Percentiles rank a stretch among this genome's conserved stretches.
phyloP scores from a whole-genome alignment of 2,797 vertebrate species.

The Lindbergichthys nudifrons region DNA sequence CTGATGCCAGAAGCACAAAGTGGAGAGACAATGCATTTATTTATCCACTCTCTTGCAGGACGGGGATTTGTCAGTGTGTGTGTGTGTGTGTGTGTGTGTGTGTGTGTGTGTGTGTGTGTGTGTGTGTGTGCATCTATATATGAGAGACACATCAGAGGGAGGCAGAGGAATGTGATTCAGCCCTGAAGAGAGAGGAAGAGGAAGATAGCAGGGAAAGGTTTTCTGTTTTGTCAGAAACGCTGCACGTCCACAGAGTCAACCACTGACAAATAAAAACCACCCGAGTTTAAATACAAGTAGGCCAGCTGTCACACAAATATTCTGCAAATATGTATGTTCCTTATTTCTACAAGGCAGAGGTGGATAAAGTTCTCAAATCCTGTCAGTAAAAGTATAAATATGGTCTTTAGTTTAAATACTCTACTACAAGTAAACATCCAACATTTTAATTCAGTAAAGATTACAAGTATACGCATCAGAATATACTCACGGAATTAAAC shows the following conservation, averaged over 20 bases:
- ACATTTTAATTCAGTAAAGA: no score
- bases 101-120: slow-evolving; percentile 37
- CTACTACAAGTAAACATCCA: no score
- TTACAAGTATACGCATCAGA: no score
- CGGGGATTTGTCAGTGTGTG: slow-evolving; percentile 69
- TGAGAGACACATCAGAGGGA: slow-evolving; percentile 66
- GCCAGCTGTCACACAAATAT: slow-evolving; percentile 45
- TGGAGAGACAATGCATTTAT: slow-evolving; percentile 85
- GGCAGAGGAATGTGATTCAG: slow-evolving; percentile 69
- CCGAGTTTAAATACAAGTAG: slow-evolving; percentile 55
- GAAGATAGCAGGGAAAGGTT: slow-evolving; percentile 76
- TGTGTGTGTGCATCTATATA: slow-evolving; percentile 62
- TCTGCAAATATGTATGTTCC: background rate
- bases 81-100: slow-evolving; percentile 30
- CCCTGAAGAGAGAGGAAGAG: slow-evolving; percentile 62
- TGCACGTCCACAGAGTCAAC: slow-evolving; percentile 57
- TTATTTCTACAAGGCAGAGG: no score
- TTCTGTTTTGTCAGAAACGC: slow-evolving; percentile 44
- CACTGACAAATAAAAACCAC: slow-evolving; percentile 58
- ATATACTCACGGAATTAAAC: no score
- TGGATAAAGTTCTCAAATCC: no score
- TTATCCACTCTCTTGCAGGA: slow-evolving; percentile 80
- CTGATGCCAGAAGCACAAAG: slow-evolving; percentile 85
- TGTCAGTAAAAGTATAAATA: no score
- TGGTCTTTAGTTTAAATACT: no score